Conservation (phyloP, 2,888 invertebrate genomes). For the Patella depressa region DNA sequence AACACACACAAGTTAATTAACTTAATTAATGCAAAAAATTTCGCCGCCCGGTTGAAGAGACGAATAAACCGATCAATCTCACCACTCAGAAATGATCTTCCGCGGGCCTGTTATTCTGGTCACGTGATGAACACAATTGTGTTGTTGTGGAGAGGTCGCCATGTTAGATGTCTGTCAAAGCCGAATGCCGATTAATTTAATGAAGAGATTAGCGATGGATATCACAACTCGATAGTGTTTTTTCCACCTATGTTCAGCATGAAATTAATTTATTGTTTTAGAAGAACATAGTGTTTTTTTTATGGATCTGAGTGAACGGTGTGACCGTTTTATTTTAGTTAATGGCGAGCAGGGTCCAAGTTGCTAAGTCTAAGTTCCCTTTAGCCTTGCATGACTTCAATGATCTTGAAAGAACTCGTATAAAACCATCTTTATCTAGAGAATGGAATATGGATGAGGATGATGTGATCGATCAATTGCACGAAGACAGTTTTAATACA, state of each 20-base stretch:
- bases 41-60: no score
- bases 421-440: constrained; percentile 59
- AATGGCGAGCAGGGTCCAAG: constrained; percentile 59
- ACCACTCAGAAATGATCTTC: constrained; percentile 25
- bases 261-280: no score
- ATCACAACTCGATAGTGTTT: neutral
- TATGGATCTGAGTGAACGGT: no score
- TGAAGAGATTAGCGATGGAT: neutral
- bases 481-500: constrained; percentile 66
- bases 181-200: constrained; percentile 25
- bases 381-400: constrained; percentile 58
- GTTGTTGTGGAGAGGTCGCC: constrained; percentile 67
- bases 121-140: constrained; percentile 67
- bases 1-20: no score
- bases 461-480: constrained; percentile 65
- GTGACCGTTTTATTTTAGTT: constrained; percentile 25
- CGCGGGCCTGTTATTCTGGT: constrained; percentile 33
- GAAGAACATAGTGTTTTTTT: no score
- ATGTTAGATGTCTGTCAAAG: constrained; percentile 58
- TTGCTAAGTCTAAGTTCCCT: constrained; percentile 66
- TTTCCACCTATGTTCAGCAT: no score
- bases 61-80: neutral
- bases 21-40: no score
- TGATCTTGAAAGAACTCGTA: constrained; percentile 48
- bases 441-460: constrained; percentile 69